phyloP scores from a whole-genome alignment of 1,140 invertebrate genomes.

The Ctenoplectra terminalis region DNA sequence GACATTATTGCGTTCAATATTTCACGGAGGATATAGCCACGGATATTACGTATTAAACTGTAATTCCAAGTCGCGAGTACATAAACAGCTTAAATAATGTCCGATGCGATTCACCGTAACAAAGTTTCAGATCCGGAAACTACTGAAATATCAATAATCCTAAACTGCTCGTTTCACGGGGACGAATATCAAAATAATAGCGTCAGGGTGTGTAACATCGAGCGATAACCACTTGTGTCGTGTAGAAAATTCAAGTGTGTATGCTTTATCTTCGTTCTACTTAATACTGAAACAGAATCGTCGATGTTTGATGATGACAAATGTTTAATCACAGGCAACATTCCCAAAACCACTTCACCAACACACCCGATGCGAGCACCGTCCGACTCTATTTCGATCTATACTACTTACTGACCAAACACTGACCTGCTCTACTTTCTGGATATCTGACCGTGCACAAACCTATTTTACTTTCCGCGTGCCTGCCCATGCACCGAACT shows the following conservation, averaged over 20 bases:
- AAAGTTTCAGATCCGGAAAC: constrained; percentile 16
- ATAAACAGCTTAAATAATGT: constrained; percentile 20
- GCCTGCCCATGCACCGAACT: not conserved
- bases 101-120: constrained; percentile 7
- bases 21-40: constrained; percentile 19
- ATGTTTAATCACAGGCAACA: constrained; percentile 17
- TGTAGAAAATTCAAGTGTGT: not conserved
- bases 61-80: constrained; percentile 29
- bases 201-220: no score
- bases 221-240: no score
- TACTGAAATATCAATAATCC: constrained; percentile 4
- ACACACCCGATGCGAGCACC: not conserved
- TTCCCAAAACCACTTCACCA: not conserved
- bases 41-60: constrained; percentile 30
- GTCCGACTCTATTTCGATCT: not conserved
- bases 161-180: not conserved
- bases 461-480: constrained; percentile 6
- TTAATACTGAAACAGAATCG: not conserved
- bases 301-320: not conserved
- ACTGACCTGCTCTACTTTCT: constrained; percentile 42
- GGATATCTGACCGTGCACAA: not conserved
- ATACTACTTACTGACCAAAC: constrained; percentile 20
- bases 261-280: not conserved
- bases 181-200: not conserved
- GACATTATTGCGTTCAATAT: constrained; percentile 17